Percentiles rank a stretch among this genome's conserved stretches.
phyloP scores from a whole-genome alignment of 2,113 vertebrate genomes.

The Vicugna pacos region DNA sequence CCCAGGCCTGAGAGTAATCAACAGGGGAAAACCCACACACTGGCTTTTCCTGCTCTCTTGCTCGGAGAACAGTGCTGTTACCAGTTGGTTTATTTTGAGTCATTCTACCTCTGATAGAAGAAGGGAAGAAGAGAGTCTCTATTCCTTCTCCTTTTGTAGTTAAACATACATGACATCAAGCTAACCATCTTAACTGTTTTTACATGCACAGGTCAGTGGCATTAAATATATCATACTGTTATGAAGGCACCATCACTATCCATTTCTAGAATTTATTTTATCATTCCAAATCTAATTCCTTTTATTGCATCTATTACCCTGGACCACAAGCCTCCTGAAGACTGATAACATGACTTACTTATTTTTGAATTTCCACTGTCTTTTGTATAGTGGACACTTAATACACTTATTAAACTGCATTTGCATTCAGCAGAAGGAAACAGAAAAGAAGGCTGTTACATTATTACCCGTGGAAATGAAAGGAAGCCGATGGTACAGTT shows the following conservation, averaged over 20 bases:
- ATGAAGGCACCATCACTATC: too few relatives aligned
- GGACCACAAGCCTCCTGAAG: neutral
- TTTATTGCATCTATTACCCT: neutral
- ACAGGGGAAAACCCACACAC: neutral
- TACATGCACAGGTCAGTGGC: neutral
- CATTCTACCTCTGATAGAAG: conserved; percentile 1
- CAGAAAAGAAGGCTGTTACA: neutral
- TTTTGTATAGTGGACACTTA: conserved; percentile 22
- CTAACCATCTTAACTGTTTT: neutral
- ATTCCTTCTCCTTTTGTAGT: neutral
- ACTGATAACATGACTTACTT: neutral
- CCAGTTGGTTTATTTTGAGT: conserved; percentile 8
- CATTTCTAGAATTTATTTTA: neutral
- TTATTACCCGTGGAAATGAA: neutral
- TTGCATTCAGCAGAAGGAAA: neutral
- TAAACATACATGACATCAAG: neutral
- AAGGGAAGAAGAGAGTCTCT: neutral
- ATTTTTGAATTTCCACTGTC: neutral
- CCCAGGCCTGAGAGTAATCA: neutral
- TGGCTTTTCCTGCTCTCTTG: neutral
- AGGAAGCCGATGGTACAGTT: neutral
- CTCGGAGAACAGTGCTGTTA: neutral
- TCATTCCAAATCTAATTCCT: neutral
- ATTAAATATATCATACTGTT: neutral
- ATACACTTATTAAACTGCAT: neutral